Evolutionary conservation across 2,113 vertebrate species (phyloP), one percentile per base, ranked within the genome.

Genomic region (Monarcha castaneiventris): DNA sequence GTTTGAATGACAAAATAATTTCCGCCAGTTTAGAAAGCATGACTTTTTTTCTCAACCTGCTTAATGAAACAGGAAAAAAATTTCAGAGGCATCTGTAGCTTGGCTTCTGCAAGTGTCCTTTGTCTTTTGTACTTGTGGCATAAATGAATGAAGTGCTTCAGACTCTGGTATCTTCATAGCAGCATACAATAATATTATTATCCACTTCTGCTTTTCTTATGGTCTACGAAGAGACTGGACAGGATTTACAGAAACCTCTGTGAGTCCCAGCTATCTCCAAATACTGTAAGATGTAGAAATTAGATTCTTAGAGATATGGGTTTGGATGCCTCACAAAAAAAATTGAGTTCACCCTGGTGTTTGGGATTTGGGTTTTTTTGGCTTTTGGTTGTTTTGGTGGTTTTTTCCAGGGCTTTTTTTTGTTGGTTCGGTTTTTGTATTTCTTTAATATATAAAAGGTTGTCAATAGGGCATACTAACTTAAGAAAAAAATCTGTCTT

Each of bases 351-450:
- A 52, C 23, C 1, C 7, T 44, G 46, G 25, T 62, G 29, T 51
- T 63, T 35, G 13, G 11, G 8, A 4, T 4, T 9, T 46, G 21
- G 10, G 20, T 1, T 1, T 7, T 23, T 16, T 26, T 59, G 10
- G 5, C 16, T 25, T 20, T 32, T 59, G 20, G 3, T 13, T 32
- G 18, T 27, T 61, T 27, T 19, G 22, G 13, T 51, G 44, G 0
- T 3, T 1, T 37, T 63, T 59, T 19, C 5, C 1, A 0, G 21
- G 17, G 29, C 2, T 9, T 43, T 35, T 13, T 30, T 21, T 5
- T 25, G 46, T n/a, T 56, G 7, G 11, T 43, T 67, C 2, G 0
- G 4, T 29, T 49, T 14, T 59, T 11, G 10, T 67, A 10, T 7
- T 33, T 44, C 49, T 59, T 44, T 16, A 22, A 11, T 55, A 11